Base-by-base conservation (phyloP, 1,140 invertebrate genomes). In the Drosophila trapezifrons region DNA sequence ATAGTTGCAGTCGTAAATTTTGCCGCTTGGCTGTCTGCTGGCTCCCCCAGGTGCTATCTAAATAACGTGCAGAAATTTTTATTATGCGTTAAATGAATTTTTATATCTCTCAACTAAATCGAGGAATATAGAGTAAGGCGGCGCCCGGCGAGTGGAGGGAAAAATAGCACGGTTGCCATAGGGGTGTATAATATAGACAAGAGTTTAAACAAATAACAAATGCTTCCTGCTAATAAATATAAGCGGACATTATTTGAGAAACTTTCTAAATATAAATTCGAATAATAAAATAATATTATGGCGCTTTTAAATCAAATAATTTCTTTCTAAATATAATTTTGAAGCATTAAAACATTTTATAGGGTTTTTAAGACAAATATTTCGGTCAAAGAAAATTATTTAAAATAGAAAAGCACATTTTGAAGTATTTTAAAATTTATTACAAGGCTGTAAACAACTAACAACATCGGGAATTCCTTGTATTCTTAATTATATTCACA, bases 21-120 rank as follows among this genome's bases (percentile, higher is more conserved):
- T 22, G 27, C 12, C 60, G 45, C 46, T 52, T 27, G 45, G 42
- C 45, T 51, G 59, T 55, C 71, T 32, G 42, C 70, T 47, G n/a
- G n/a, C n/a, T n/a, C n/a, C 60, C 56, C 56, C 62, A 76, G 74
- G 72, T 78, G 75, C 66, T 55, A 37, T 62, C 58, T 76, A 74
- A 71, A 87, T 85, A 78, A 81, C 80, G 80, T 83, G 84, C 77
- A 89, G 80, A 87, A 56, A 89, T 78, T 58, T 87, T 89, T 87
- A 87, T 87, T 87, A 51, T 59, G 84, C 84, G 84, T 87, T 89
- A 89, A 87, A 87, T 87, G 84, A 87, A 87, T 87, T 89, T 89
- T 80, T 89, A 82, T 85, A 79, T 81, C 76, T 79, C 52, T 72
- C 66, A 60, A 49, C 55, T 56, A 38, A 89, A 57, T 69, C 76